Conservation (phyloP, 2,113 vertebrate genomes). For the Chiloscyllium plagiosum region DNA sequence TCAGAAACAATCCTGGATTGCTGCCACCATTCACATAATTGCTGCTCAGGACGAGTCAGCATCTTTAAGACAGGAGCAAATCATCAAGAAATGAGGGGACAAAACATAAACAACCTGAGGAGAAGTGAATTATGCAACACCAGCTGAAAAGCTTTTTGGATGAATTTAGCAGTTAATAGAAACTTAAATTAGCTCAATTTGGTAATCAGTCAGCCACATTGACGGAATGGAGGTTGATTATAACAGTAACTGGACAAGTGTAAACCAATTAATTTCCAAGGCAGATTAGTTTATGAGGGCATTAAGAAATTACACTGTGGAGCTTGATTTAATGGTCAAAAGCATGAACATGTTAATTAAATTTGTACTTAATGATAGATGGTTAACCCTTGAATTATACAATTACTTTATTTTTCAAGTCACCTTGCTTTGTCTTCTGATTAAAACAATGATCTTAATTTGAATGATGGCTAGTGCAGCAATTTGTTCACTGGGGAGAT, state of each 20-base stretch:
- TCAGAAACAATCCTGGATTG: not conserved
- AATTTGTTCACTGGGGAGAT: not conserved
- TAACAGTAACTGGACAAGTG: conserved; percentile 8
- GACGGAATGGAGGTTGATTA: conserved; percentile 6
- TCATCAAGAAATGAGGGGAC: not conserved
- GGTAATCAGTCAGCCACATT: conserved; percentile 14
- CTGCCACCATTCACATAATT: not conserved
- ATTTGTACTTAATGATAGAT: not conserved
- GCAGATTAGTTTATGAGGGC: conserved; percentile 28
- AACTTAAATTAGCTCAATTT: conserved; percentile 8
- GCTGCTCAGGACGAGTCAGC: not conserved
- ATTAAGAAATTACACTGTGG: not conserved
- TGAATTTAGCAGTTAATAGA: not conserved
- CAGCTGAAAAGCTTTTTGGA: not conserved
- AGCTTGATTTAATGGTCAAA: conserved; percentile 20
- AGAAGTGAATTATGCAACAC: not conserved
- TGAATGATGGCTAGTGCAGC: not conserved
- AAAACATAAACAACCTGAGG: not conserved
- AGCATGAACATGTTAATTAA: not conserved
- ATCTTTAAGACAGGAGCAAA: not conserved
- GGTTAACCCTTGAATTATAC: conserved; percentile 26
- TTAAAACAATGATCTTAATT: not conserved
- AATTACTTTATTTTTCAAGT: not conserved
- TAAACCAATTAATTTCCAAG: conserved; percentile 28
- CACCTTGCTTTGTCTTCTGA: not conserved